phyloP scores from a whole-genome alignment of 2,113 vertebrate species.

The Catharus minimus region DNA sequence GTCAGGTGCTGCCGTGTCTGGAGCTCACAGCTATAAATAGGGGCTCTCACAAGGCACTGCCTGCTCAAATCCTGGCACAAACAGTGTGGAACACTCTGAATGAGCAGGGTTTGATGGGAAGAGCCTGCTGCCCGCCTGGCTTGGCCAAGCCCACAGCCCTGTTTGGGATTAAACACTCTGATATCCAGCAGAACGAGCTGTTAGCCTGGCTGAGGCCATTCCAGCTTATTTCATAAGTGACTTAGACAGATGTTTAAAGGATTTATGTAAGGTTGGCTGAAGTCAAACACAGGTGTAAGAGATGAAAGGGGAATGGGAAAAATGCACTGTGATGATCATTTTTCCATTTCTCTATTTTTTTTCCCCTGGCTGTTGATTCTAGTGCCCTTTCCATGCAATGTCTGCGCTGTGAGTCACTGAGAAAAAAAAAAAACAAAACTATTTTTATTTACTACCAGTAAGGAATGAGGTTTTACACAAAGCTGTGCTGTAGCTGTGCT shows the following conservation, averaged over 20 bases:
- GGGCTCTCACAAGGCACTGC: neutral
- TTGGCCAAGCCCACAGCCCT: constrained; percentile 57
- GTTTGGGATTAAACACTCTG: constrained; percentile 57
- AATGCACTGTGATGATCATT: constrained; percentile 70
- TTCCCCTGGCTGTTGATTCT: constrained; percentile 60
- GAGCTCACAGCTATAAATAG: constrained; percentile 39
- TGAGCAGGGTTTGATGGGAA: constrained; percentile 44
- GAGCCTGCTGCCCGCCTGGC: constrained; percentile 28
- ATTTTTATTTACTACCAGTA: constrained; percentile 74
- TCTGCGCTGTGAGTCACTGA: constrained; percentile 69
- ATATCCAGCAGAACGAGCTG: constrained; percentile 60
- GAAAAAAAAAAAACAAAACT: constrained; percentile 5
- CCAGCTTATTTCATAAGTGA: constrained; percentile 72
- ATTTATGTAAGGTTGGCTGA: constrained; percentile 75
- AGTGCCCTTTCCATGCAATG: constrained; percentile 66
- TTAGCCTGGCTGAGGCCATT: constrained; percentile 63
- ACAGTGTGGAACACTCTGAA: constrained; percentile 12
- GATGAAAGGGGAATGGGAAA: constrained; percentile 77
- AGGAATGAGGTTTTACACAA: constrained; percentile 67
- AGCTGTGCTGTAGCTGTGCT: constrained; percentile 28
- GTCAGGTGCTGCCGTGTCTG: neutral
- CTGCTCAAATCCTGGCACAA: constrained; percentile 53
- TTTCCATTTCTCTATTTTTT: constrained; percentile 66
- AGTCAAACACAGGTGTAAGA: constrained; percentile 81
- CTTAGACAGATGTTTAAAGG: constrained; percentile 78